phyloP scores from a whole-genome alignment of 1,140 invertebrate species.

The Subanguina moxae region DNA sequence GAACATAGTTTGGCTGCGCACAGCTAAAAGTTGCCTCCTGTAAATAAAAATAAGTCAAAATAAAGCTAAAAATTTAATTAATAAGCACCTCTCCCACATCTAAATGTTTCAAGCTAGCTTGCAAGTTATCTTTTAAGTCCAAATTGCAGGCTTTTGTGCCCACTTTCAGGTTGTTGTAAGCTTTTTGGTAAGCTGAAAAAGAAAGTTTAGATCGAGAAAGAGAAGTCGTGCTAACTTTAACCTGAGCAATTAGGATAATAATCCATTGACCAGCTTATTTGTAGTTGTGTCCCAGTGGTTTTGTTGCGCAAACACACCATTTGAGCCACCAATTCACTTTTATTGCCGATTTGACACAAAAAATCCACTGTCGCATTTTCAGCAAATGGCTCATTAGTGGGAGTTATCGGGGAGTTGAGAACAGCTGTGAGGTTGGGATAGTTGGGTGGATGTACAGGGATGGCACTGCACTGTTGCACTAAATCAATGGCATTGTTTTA shows the following conservation, averaged over 20 bases:
- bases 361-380: not conserved
- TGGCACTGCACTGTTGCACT: not conserved
- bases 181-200: too few relatives aligned
- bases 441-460: not conserved
- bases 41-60: not conserved
- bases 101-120: not conserved
- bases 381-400: not conserved
- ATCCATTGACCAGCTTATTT: not conserved
- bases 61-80: not conserved
- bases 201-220: too few relatives aligned
- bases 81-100: not conserved
- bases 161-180: too few relatives aligned
- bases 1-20: constrained; percentile 9
- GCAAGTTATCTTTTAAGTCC: not conserved
- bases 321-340: not conserved
- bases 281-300: not conserved
- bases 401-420: not conserved
- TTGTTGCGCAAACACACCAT: not conserved
- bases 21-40: not conserved
- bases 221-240: not conserved
- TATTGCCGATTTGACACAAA: not conserved
- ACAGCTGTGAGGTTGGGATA: not conserved
- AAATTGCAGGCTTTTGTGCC: not conserved
- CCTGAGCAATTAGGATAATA: not conserved
- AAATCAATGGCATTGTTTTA: not conserved